Evolutionary conservation across 2,888 invertebrate species (phyloP), one percentile per base, ranked within the genome.

Genomic region (Odontothrips loti): DNA sequence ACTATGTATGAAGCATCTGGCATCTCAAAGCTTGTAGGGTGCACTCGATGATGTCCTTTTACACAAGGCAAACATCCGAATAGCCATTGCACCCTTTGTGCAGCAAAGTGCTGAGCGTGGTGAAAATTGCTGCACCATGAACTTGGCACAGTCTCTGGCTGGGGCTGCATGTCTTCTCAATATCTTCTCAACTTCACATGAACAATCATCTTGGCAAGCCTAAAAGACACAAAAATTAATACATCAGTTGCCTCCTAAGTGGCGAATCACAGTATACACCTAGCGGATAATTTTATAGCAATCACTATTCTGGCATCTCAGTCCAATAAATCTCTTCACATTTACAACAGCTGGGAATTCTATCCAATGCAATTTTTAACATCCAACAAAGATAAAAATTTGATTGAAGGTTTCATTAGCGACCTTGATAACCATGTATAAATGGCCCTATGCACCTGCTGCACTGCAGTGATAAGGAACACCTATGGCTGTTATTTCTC

Each of bases 1-100:
- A 85, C 83, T 82, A 87, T 84, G 84, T 87, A 86, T 83, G 12
- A 34, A 34, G 63, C 80, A 51, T 81, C 63, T 29, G 79, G 81
- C 47, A 79, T 23, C 47, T 63, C 79, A 27, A 75, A 48, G 20
- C 15, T 79, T 6, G 78, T 51, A 23, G 83, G 83, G 48, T 82
- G 82, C 0, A 83, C 82, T 43, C 80, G 82, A 27, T 81, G 82
- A 34, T 82, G 82, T 81, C 83, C 78, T 17, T 80, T 81, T n/a
- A 83, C 34, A 27, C 81, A 82, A 17, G 82, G 82, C 27, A 83
- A 79, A 63, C 82, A 83, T 43, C 80, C 51, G 2, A 80, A 23
- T 20, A 27, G 23, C 68, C 68, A 75, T 27, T 27, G 68, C 23
- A 75, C 1, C 8, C 68, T 27, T 12, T 27, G 68, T 23, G 68